These are phyloP conservation scores for Heteractis magnifica DNA, from an alignment of 92 coral and sea anemone species.

Conservation along the genomic window DNA sequence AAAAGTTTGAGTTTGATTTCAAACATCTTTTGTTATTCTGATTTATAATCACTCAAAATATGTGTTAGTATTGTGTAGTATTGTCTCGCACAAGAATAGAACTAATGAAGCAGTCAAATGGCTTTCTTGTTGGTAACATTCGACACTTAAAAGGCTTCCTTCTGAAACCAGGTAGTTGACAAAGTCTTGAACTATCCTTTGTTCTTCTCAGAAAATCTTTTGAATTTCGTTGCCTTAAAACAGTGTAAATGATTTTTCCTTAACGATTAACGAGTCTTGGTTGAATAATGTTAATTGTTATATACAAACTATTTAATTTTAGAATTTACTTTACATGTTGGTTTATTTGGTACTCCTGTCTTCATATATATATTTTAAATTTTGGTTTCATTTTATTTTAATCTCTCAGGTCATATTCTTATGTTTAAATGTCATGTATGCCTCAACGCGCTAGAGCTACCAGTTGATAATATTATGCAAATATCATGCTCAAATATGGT, in stretches of 20 bases:
- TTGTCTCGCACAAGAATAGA: not conserved
- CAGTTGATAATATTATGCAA: not conserved
- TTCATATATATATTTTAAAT: not conserved
- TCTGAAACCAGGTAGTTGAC: not conserved
- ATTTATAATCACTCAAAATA: not conserved
- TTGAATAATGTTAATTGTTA: not conserved
- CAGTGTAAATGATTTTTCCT: not conserved
- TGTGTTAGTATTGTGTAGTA: not conserved
- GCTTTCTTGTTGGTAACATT: not conserved
- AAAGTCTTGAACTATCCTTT: not conserved
- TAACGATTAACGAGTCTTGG: not conserved
- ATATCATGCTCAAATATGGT: not conserved
- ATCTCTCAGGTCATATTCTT: not conserved
- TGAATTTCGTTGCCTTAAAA: not conserved
- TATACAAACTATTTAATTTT: too few species aligned
- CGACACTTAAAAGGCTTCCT: not conserved
- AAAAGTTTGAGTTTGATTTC: not conserved
- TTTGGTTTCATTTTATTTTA: not conserved
- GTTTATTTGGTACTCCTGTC: not conserved
- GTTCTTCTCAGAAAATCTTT: not conserved
- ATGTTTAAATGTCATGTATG: slow-evolving; percentile 4
- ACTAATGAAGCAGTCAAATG: not conserved
- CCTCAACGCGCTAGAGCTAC: not conserved
- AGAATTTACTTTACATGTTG: too few species aligned
- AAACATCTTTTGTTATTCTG: not conserved